phyloP scores from a whole-genome alignment of 2,113 vertebrate species.

The Percopsis transmontana region DNA sequence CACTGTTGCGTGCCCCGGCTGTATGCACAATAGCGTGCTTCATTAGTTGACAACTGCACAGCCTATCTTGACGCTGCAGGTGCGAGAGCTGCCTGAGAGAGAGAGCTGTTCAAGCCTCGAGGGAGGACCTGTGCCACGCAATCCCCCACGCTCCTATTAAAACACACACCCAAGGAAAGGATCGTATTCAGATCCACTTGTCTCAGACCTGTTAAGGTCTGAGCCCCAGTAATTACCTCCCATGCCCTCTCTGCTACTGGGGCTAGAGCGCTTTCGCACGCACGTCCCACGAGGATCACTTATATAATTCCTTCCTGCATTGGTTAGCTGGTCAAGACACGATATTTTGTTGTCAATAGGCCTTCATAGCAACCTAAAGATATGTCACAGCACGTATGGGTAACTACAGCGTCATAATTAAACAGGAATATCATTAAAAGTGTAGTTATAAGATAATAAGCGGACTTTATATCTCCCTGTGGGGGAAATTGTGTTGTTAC shows the following conservation, averaged over 20 bases:
- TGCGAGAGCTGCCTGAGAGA: constrained; percentile 63
- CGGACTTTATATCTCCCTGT: no score
- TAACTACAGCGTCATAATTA: no score
- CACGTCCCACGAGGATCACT: constrained; percentile 31
- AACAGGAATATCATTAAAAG: no score
- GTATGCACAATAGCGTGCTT: constrained; percentile 44
- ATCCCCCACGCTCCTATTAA: constrained; percentile 71
- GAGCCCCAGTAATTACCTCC: constrained; percentile 61
- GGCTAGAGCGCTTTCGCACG: constrained; percentile 42
- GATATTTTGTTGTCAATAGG: constrained; percentile 33
- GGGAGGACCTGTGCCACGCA: constrained; percentile 62
- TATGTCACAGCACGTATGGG: no score
- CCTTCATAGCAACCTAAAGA: not conserved
- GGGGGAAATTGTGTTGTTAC: no score
- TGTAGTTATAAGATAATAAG: no score
- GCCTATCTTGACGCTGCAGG: constrained; percentile 39
- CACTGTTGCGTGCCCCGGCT: constrained; percentile 10
- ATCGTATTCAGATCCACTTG: constrained; percentile 51
- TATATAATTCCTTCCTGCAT: constrained; percentile 7
- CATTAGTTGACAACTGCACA: constrained; percentile 48
- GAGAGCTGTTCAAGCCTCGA: constrained; percentile 48
- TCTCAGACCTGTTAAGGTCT: constrained; percentile 46
- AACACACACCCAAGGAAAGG: constrained; percentile 55
- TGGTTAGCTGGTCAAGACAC: constrained; percentile 25
- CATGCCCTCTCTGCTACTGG: constrained; percentile 28